Evolutionary conservation across 1,140 invertebrate species (phyloP), one percentile per base, ranked within the genome.

Genomic region (Lordiphosa mommai): DNA sequence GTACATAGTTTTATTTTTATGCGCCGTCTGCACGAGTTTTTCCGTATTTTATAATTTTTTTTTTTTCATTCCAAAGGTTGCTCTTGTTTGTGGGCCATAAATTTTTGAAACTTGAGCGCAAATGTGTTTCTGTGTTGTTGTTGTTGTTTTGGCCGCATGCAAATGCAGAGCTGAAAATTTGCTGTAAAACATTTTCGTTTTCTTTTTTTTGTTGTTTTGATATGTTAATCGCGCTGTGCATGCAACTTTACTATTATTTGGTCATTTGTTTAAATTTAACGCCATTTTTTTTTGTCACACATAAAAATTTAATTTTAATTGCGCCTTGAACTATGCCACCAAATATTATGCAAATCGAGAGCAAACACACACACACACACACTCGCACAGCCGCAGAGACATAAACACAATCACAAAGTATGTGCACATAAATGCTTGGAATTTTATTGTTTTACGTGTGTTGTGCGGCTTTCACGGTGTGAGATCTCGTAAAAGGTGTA

Each of bases 401-500:
- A 23, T 30, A 40, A 65, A 79, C 41, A 80, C 55, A 73, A 73
- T 80, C 64, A 55, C 4, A 59, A 79, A 63, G 72, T 74, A 82
- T 80, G 74, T 50, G 52, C 74, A 73, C 72, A 80, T 80, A 79
- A 73, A 79, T 79, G 76, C 65, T 47, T 41, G 50, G 52, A 56
- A 82, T 82, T 80, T 80, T 80, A 80, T 80, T 80, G 76, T 82
- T 80, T 74, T 72, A 68, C 70, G 44, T 48, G 47, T 36, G 43
- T 40, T 46, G 34, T 38, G 59, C 46, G 32, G 56, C 32, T 36
- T 46, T 40, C 8, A 4, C 46, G 10, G 41, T 50, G 48, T 61
- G 44, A 41, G 44, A 48, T 14, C 33, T 36, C 63, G 72, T 72
- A 76, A 77, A 76, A 61, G 72, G 72, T 76, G 72, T 71, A 71